Base-by-base conservation (phyloP, 1,140 invertebrate genomes). In the Drosophila parabipectinata region DNA sequence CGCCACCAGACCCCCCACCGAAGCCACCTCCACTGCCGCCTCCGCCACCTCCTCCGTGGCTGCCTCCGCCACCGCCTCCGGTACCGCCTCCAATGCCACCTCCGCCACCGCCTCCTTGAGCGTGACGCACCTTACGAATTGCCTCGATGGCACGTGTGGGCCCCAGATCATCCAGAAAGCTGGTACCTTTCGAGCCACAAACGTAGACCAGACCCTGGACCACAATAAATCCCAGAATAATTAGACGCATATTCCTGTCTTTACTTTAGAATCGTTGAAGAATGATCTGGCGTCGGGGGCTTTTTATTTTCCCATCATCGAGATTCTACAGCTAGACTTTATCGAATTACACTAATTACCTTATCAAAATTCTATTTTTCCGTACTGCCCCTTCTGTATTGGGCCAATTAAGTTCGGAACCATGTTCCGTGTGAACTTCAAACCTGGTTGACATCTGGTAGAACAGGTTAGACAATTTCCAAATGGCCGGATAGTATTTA, bases 11-110 rank as follows among this genome's bases (percentile, higher is more conserved):
- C 1, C 41, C 41, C n/a, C 41, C 41, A 15, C 41, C 41, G 3
- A 44, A 44, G 41, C 41, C 41, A 8, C 41, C 41, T 44, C 41
- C 41, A 18, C 5, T 44, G 15, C 41, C 41, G 10, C 41, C 41
- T 6, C 41, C 41, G 15, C 41, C 41, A 44, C 41, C 41, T 0
- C 41, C 41, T 18, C 41, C 41, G 41, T 44, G 14, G 41, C 41
- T 12, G 8, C 41, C 14, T 44, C 14, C 41, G 3, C 5, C 6
- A 5, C 41, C 41, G 8, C 41, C 41, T 44, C 41, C 41, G 14
- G 5, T 7, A 4, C 41, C 41, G 5, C 41, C 41, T 14, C 41
- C 39, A 14, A 41, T 41, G 39, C 39, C 39, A 10, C 39, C 39
- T 41, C 39, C 39, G 5, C 39, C 39, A 10, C 39, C 39, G 10